Conservation (phyloP, 2,888 invertebrate species). For the Glomeris marginata region DNA sequence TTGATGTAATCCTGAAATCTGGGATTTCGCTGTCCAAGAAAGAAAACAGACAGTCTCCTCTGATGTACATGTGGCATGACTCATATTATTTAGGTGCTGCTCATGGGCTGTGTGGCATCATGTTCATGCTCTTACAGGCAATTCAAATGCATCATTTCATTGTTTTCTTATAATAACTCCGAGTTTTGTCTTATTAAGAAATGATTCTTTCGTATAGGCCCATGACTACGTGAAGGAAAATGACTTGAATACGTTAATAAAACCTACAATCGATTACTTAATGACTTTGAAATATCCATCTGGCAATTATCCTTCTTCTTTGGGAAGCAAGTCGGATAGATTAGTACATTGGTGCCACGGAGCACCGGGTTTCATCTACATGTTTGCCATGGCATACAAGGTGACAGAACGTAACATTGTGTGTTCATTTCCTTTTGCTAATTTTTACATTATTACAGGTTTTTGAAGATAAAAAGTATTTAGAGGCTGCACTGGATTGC, state of each 20-base stretch:
- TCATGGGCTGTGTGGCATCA: constrained; percentile 73
- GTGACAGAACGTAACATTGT: no score
- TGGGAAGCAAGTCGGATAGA: constrained; percentile 51
- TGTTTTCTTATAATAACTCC: no score
- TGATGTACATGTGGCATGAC: constrained; percentile 77
- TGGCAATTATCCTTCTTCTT: constrained; percentile 50
- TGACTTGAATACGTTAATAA: constrained; percentile 23
- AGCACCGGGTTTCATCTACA: constrained; percentile 67
- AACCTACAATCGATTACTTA: constrained; percentile 32
- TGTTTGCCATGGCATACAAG: constrained; percentile 45
- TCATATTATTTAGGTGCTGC: constrained; percentile 77
- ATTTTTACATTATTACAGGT: constrained; percentile 35
- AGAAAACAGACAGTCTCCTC: constrained; percentile 37
- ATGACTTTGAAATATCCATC: constrained; percentile 30
- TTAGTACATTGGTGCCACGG: constrained; percentile 90
- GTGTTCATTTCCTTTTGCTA: no score
- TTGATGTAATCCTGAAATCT: constrained; percentile 36
- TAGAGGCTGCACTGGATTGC: constrained; percentile 49
- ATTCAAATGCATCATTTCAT: no score
- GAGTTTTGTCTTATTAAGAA: no score
- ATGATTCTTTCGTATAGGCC: constrained; percentile 12
- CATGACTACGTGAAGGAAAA: constrained; percentile 13
- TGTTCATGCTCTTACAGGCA: constrained; percentile 66
- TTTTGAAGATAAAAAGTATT: constrained; percentile 49
- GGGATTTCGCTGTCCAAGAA: constrained; percentile 45